A percentile compares a stretch with the other conserved stretches of the same genome.
These are phyloP conservation scores for Pemphredon lugubris DNA, from an alignment of 2,888 invertebrate genomes.

Conservation along the genomic window DNA sequence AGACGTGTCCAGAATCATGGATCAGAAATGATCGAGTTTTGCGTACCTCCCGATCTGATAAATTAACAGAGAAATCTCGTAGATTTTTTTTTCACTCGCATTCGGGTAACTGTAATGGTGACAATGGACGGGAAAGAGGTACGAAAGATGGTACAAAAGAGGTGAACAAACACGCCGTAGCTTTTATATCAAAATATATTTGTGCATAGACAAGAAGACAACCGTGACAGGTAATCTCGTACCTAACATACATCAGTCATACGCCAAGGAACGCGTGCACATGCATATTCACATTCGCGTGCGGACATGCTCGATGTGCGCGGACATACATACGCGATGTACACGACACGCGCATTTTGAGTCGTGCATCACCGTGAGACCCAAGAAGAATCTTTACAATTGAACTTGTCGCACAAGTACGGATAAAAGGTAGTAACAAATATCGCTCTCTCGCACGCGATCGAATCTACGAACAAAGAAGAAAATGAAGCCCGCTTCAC, in stretches of 20 bases:
- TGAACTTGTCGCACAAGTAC: slow-evolving; percentile 48
- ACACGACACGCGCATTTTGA: slow-evolving; percentile 33
- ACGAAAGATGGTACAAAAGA: neutral
- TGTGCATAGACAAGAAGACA: slow-evolving; percentile 79
- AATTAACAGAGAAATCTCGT: too few species aligned
- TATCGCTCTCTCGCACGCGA: slow-evolving; percentile 46
- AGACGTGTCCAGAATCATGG: too few species aligned
- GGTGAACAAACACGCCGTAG: slow-evolving; percentile 19
- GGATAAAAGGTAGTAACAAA: slow-evolving; percentile 51
- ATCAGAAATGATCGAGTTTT: too few species aligned
- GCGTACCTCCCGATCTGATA: too few species aligned
- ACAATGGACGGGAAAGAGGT: neutral
- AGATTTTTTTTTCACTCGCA: neutral
- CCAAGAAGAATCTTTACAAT: slow-evolving; percentile 45
- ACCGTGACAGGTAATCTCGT: slow-evolving; percentile 76
- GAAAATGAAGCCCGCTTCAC: slow-evolving; percentile 66
- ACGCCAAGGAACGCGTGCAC: slow-evolving; percentile 62
- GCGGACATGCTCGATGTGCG: slow-evolving; percentile 11
- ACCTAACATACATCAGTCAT: slow-evolving; percentile 73
- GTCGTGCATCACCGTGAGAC: slow-evolving; percentile 57
- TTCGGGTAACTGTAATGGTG: neutral
- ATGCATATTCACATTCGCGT: slow-evolving; percentile 49
- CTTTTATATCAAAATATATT: slow-evolving; percentile 81
- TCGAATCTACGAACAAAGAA: slow-evolving; percentile 44
- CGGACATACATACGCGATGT: slow-evolving; percentile 25